These are phyloP conservation scores for Neoascia interrupta DNA, from an alignment of 2,888 invertebrate genomes.

Conservation along the genomic window DNA sequence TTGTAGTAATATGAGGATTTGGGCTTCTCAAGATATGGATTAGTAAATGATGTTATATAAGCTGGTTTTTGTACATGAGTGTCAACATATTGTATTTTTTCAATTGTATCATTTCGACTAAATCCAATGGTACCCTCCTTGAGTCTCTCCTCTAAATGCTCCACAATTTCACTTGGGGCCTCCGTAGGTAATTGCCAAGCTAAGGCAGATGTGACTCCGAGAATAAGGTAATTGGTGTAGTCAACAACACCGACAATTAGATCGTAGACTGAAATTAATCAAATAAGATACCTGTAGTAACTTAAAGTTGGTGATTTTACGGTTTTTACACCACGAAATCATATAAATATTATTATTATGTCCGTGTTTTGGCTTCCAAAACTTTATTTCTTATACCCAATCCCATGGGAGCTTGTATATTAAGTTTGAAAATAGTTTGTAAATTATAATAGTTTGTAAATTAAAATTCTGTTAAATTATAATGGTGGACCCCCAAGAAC, in stretches of 20 bases:
- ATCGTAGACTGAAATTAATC: constrained; percentile 75
- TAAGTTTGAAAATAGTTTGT: too few relatives aligned
- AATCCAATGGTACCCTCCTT: constrained; percentile 75
- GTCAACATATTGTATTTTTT: constrained; percentile 70
- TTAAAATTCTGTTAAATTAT: too few relatives aligned
- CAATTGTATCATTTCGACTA: constrained; percentile 75
- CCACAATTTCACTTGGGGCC: constrained; percentile 78
- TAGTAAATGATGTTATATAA: constrained; percentile 71
- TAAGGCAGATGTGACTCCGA: constrained; percentile 87
- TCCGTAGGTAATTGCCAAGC: constrained; percentile 89
- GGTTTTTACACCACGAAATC: too few relatives aligned
- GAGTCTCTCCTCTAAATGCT: constrained; percentile 74
- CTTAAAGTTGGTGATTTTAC: too few relatives aligned
- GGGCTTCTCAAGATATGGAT: constrained; percentile 72
- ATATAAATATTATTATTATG: too few relatives aligned
- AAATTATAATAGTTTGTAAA: too few relatives aligned
- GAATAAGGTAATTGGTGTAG: constrained; percentile 81
- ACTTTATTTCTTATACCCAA: too few relatives aligned
- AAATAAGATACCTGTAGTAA: too few relatives aligned
- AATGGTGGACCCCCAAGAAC: too few relatives aligned
- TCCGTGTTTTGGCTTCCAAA: too few relatives aligned
- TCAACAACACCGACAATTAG: constrained; percentile 79
- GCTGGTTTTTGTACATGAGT: constrained; percentile 6
- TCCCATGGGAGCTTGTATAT: too few relatives aligned
- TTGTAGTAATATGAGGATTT: constrained; percentile 18